A percentile compares a stretch with the other conserved stretches of the same genome.
Conservation (phyloP, 2,113 vertebrate genomes). For the Corapipo altera region DNA sequence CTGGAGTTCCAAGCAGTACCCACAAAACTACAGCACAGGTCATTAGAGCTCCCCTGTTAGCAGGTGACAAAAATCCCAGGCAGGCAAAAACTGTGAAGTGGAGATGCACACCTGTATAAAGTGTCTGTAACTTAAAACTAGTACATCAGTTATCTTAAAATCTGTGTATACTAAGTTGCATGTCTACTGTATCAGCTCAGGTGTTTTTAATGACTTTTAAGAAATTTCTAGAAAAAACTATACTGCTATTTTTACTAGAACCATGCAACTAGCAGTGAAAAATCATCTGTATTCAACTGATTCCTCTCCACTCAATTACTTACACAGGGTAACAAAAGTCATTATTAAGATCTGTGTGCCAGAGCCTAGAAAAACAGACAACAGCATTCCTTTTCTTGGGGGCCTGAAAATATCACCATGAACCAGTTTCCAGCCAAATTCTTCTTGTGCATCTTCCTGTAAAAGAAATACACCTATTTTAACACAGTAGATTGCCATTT, state of each 20-base stretch:
- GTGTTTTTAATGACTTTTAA: neutral
- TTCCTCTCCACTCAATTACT: conserved; percentile 58
- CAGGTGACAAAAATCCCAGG: conserved; percentile 92
- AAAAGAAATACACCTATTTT: conserved; percentile 65
- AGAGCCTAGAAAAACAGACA: conserved; percentile 95
- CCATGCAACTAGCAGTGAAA: neutral
- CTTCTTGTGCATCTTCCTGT: conserved; percentile 91
- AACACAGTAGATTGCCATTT: neutral
- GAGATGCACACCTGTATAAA: neutral
- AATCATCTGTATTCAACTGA: neutral
- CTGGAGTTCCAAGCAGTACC: conserved; percentile 90
- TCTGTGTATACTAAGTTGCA: neutral
- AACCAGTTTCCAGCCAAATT: conserved; percentile 90
- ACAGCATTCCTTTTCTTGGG: conserved; percentile 92
- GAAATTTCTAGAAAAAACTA: neutral
- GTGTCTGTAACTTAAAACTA: neutral
- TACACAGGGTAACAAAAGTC: conserved; percentile 98
- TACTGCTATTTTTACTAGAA: neutral
- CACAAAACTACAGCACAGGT: conserved; percentile 97
- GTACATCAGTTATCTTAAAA: neutral
- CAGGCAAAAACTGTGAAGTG: conserved; percentile 85
- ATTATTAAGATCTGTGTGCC: conserved; percentile 98
- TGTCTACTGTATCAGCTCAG: neutral
- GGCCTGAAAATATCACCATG: conserved; percentile 85
- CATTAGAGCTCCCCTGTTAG: conserved; percentile 97